phyloP scores from a whole-genome alignment of 2,797 vertebrate species.

The Antrozous pallidus region DNA sequence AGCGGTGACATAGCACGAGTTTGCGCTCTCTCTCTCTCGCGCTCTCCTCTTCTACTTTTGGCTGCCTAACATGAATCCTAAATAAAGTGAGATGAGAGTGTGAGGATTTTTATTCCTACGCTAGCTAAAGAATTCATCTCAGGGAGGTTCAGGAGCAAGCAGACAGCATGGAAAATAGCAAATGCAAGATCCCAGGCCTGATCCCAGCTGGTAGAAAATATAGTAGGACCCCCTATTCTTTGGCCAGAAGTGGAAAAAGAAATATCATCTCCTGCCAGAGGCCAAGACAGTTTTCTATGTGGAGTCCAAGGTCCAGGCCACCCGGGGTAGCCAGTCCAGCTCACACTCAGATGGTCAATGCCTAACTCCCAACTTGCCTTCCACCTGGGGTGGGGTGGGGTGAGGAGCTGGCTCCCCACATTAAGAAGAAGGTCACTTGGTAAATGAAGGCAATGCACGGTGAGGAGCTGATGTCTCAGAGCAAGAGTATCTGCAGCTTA shows the following conservation, averaged over 20 bases:
- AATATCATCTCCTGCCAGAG: neutral
- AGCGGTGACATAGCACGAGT: neutral
- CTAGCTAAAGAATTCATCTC: slow-evolving; percentile 7
- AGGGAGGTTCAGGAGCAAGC: neutral
- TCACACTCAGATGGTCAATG: neutral
- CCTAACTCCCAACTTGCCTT: neutral
- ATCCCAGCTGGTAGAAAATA: neutral
- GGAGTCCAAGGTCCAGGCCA: neutral
- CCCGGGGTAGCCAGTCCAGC: neutral
- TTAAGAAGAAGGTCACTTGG: neutral
- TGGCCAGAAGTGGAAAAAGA: neutral
- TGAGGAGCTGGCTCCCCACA: neutral
- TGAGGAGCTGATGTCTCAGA: neutral
- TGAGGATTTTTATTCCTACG: neutral
- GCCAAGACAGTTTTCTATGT: neutral
- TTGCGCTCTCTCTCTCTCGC: neutral
- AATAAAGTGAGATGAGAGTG: neutral
- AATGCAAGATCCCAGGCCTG: neutral
- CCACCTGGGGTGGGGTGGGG: too few relatives aligned
- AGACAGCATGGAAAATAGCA: neutral
- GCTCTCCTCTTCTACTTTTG: neutral
- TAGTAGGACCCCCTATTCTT: neutral
- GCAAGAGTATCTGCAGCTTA: neutral
- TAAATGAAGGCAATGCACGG: neutral
- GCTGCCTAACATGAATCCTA: neutral